Conservation (phyloP, 2,113 vertebrate genomes). For the Microtus ochrogaster region DNA sequence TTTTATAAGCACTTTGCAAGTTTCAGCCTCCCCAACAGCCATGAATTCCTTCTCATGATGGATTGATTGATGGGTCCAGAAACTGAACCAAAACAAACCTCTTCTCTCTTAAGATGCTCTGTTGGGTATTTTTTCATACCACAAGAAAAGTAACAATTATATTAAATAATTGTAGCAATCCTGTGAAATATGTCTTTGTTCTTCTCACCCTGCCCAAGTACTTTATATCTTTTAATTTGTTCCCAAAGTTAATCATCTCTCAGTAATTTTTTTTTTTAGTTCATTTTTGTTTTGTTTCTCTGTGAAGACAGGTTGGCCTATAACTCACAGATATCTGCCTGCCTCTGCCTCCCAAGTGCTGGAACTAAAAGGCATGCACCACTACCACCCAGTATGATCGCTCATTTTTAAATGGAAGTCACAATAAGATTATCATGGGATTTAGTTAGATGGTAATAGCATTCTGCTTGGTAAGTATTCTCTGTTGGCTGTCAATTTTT, state of each 20-base stretch:
- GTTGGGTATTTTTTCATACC: neutral
- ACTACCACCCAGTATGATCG: neutral
- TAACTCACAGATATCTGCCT: neutral
- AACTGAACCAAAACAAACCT: neutral
- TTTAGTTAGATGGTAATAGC: neutral
- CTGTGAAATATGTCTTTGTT: neutral
- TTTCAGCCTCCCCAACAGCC: neutral
- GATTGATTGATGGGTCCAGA: neutral
- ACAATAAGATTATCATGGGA: neutral
- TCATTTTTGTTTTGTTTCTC: neutral
- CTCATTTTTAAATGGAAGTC: conserved; percentile 2
- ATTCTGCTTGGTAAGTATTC: neutral
- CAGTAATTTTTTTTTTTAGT: neutral
- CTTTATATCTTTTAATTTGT: neutral
- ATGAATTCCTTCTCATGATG: neutral
- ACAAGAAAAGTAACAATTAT: neutral
- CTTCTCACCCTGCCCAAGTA: neutral
- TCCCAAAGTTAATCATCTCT: neutral
- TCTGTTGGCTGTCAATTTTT: neutral
- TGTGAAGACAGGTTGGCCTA: neutral
- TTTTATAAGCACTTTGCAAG: neutral
- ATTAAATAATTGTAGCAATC: conserved; percentile 12
- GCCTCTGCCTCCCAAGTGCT: neutral
- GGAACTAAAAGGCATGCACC: neutral
- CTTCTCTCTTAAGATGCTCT: neutral